Evolutionary conservation across 2,888 invertebrate genomes (phyloP).

Genomic region (Atethmia centrago): DNA sequence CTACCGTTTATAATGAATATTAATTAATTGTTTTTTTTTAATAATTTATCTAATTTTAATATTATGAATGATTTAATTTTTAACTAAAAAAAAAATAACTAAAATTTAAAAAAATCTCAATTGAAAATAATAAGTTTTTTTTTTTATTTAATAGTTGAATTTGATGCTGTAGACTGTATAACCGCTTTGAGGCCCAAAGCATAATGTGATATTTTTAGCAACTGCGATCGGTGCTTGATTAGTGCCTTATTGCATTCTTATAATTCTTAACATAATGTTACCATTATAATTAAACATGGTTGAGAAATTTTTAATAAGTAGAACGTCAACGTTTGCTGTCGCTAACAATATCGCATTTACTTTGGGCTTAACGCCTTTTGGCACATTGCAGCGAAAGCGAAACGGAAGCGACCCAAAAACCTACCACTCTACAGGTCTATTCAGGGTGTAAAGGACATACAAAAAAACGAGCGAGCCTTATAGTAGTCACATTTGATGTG

Average conservation of each 20-base stretch:
- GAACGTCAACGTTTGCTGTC: not conserved
- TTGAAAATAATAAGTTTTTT: too few relatives aligned
- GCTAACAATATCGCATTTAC: constrained; percentile 16
- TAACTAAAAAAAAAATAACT: too few relatives aligned
- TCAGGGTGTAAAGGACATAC: not conserved
- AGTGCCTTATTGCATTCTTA: not conserved
- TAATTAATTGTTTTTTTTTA: too few relatives aligned
- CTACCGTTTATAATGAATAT: not conserved
- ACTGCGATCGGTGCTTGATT: not conserved
- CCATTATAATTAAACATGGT: not conserved
- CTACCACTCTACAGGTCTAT: not conserved
- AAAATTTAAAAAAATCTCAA: too few relatives aligned
- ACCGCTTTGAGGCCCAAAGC: not conserved
- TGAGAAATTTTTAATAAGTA: not conserved
- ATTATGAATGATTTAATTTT: too few relatives aligned
- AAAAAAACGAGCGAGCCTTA: too few relatives aligned
- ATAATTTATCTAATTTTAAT: too few relatives aligned
- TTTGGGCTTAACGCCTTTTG: constrained; percentile 11
- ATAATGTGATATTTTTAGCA: constrained; percentile 5
- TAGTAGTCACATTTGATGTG: too few relatives aligned
- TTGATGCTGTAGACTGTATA: constrained; percentile 22
- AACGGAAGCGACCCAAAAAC: not conserved
- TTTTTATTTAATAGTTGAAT: too few relatives aligned
- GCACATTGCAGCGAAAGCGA: constrained; percentile 30
- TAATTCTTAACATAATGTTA: not conserved